Conservation (phyloP, 2,888 invertebrate genomes). For the Machimus rusticus region DNA sequence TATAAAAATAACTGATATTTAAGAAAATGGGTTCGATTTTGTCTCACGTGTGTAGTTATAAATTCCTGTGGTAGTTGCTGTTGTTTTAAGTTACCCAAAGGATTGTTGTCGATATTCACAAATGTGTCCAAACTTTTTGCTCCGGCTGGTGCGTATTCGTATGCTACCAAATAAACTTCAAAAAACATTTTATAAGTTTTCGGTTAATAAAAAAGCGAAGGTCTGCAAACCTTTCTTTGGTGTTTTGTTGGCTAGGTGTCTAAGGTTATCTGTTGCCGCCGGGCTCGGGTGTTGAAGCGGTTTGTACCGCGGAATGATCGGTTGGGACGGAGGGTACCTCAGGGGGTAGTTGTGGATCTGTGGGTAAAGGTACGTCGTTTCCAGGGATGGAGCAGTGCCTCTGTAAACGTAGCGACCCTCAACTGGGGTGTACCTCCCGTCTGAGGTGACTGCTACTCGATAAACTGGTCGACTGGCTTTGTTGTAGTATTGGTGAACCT, state of each 20-base stretch:
- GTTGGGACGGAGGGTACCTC: slow-evolving; percentile 50
- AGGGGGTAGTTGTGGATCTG: slow-evolving; percentile 57
- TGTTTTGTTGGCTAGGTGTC: background rate
- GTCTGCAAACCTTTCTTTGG: background rate
- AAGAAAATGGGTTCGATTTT: background rate
- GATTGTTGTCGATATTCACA: slow-evolving; percentile 15
- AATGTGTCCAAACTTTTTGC: background rate
- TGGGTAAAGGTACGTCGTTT: slow-evolving; percentile 69
- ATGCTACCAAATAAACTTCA: slow-evolving; percentile 42
- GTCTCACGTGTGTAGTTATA: slow-evolving; percentile 46
- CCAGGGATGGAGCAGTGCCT: slow-evolving; percentile 62
- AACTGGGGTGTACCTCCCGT: slow-evolving; percentile 65
- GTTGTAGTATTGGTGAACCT: slow-evolving; percentile 60
- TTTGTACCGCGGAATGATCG: slow-evolving; percentile 56
- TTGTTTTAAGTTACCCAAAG: slow-evolving; percentile 11
- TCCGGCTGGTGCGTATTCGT: slow-evolving; percentile 13
- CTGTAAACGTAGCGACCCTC: slow-evolving; percentile 64
- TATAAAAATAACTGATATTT: slow-evolving; percentile 34
- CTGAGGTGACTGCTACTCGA: slow-evolving; percentile 65
- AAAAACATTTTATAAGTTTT: background rate
- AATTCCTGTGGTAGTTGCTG: slow-evolving; percentile 44
- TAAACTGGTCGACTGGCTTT: slow-evolving; percentile 58
- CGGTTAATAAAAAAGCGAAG: background rate
- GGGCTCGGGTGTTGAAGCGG: slow-evolving; percentile 58
- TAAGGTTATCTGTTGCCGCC: slow-evolving; percentile 51